Base-by-base conservation (phyloP, 2,113 vertebrate species). In the Ictalurus punctatus region DNA sequence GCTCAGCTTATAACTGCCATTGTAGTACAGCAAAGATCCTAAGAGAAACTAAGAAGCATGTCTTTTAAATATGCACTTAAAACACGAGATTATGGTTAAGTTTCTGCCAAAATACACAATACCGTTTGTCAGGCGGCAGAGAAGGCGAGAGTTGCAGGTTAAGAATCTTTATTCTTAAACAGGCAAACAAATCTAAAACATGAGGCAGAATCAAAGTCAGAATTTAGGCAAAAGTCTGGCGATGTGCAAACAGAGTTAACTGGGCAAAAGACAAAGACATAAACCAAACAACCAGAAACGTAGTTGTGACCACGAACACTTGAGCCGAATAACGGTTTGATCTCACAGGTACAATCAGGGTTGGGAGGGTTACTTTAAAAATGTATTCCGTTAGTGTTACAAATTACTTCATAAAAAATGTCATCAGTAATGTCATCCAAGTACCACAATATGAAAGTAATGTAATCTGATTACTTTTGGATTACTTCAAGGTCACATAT, bases 101-200 rank as follows among this genome's bases (percentile, higher is more conserved):
- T 73, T 86, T 84, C 25, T 69, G 61, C 19, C 48, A 40, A 78
- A 87, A 69, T 84, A 58, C 81, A 78, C 6, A 78, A 76, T 65
- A 34, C 0, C 58, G 58, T 48, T 54, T 54, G 27, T 58, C 27
- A 19, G 27, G 16, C 3, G 1, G 12, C 48, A n/a, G 10, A 48
- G 0, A 78, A 16, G 13, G 23, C 30, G 78, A 81, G 16, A 30
- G 52, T 30, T 81, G 16, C 27, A 30, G 52, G 12, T 56, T 17
- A 19, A 30, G 48, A 56, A 54, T 78, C 74, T 27, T 74, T 40
- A 12, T 40, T 21, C 21, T 74, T 17, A 40, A 78, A 48, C 37
- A 37, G 34, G 71, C 9, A 44, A 76, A 44, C 8, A 4, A 52
- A 48, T 76, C 13, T 2, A 74, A 27, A 27, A 27, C 16, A 7